These are phyloP conservation scores for Urosaurus nigricauda DNA, from an alignment of 2,797 vertebrate genomes.

Conservation along the genomic window DNA sequence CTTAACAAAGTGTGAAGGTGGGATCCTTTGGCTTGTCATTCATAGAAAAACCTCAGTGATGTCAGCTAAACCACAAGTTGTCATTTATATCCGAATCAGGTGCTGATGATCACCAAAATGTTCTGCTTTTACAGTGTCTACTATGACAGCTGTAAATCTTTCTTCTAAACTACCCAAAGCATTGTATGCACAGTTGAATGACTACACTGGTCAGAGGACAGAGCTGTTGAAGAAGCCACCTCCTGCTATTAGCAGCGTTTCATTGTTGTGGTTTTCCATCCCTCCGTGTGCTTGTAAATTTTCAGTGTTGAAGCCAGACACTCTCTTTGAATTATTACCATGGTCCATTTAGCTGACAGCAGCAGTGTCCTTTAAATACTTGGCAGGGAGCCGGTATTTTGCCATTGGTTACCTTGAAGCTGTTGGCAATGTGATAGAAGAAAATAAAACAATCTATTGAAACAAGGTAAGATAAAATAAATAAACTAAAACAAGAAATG, in stretches of 20 bases:
- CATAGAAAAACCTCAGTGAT: not conserved
- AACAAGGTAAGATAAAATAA: fast-evolving
- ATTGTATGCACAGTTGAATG: not conserved
- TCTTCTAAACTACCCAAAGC: not conserved
- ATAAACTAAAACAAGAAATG: not conserved
- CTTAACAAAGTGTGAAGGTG: no score
- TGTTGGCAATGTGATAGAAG: not conserved
- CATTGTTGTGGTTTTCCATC: not conserved
- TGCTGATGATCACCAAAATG: not conserved
- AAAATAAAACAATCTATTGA: not conserved
- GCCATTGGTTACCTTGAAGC: constrained; percentile 1
- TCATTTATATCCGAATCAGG: not conserved
- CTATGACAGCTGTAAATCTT: not conserved
- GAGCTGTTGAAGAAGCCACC: not conserved
- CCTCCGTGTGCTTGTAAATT: not conserved
- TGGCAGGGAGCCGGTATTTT: fast-evolving
- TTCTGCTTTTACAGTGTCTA: not conserved
- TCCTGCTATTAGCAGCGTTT: not conserved
- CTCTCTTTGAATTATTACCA: constrained; percentile 27
- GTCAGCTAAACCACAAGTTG: not conserved
- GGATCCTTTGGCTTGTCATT: not conserved
- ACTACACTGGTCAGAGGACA: not conserved
- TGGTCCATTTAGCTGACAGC: constrained; percentile 27
- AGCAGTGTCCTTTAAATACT: not conserved
- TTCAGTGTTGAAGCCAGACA: constrained; percentile 1